Evolutionary conservation across 2,797 vertebrate species (phyloP).

Genomic region (Bryconaethiops microstoma): DNA sequence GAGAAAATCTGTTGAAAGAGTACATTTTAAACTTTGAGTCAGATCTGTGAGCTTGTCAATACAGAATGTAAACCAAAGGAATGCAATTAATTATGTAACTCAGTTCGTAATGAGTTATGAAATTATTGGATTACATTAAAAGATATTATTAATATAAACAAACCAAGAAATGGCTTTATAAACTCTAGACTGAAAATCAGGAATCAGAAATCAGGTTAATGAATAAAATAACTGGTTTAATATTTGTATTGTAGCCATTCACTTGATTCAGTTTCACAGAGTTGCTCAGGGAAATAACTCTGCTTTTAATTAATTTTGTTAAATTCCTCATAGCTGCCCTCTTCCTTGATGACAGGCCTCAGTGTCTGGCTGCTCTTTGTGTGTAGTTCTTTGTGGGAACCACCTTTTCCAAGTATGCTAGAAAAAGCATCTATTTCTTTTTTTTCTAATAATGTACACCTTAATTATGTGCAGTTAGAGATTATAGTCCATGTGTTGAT

Average conservation of each 20-base stretch:
- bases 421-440: neutral
- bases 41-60: neutral
- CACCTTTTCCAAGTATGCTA: neutral
- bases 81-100: neutral
- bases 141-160: neutral
- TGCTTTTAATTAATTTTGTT: neutral
- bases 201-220: too few species aligned
- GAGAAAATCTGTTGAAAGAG: too few species aligned
- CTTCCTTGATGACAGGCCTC: neutral
- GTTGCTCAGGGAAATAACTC: neutral
- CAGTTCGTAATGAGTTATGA: neutral
- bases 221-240: neutral
- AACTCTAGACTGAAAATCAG: too few species aligned
- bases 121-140: neutral
- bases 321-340: conserved; percentile 2
- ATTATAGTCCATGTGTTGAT: neutral
- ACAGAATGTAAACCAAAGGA: neutral
- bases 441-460: too few species aligned
- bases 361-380: neutral
- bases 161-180: too few species aligned
- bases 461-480: neutral
- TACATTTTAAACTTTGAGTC: neutral
- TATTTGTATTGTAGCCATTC: neutral
- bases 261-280: neutral
- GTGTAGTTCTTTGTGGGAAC: neutral